Evolutionary conservation across 2,113 vertebrate genomes (phyloP).

Genomic region (Anas platyrhynchos): DNA sequence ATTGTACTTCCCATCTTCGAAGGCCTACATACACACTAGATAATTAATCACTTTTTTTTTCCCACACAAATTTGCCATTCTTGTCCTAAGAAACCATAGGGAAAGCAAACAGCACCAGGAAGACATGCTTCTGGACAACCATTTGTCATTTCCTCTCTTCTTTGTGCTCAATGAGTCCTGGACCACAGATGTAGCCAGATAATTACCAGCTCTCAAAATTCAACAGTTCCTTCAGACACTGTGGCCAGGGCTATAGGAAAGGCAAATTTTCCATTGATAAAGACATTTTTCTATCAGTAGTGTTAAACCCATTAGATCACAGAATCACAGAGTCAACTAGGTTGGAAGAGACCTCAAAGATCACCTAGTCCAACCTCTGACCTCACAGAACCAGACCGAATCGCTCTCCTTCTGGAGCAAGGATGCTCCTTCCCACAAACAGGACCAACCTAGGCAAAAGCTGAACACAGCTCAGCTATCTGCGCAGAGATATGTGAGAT

Average conservation of each 20-base stretch:
- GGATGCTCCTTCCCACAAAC: accelerated
- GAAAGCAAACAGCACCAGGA: accelerated
- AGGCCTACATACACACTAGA: neutral
- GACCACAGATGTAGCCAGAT: neutral
- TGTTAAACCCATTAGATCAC: neutral
- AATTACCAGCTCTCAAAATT: slow-evolving; percentile 17
- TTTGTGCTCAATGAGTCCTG: neutral
- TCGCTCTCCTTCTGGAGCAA: accelerated
- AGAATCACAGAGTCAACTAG: too few species aligned
- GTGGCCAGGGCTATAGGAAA: neutral
- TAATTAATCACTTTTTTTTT: neutral
- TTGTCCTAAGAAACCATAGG: neutral
- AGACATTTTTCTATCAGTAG: neutral
- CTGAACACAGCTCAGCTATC: neutral
- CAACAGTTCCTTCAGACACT: neutral
- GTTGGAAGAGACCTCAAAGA: too few species aligned
- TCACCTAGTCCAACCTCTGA: too few species aligned
- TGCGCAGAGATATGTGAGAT: neutral
- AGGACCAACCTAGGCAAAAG: neutral
- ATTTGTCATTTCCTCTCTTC: neutral
- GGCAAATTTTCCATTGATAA: neutral
- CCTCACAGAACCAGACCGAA: neutral
- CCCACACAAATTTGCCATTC: neutral
- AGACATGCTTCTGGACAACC: neutral
- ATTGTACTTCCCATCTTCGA: neutral